Evolutionary conservation across 1,140 invertebrate species (phyloP), one percentile per base, ranked within the genome.

Genomic region (Heliconius eleuchia): DNA sequence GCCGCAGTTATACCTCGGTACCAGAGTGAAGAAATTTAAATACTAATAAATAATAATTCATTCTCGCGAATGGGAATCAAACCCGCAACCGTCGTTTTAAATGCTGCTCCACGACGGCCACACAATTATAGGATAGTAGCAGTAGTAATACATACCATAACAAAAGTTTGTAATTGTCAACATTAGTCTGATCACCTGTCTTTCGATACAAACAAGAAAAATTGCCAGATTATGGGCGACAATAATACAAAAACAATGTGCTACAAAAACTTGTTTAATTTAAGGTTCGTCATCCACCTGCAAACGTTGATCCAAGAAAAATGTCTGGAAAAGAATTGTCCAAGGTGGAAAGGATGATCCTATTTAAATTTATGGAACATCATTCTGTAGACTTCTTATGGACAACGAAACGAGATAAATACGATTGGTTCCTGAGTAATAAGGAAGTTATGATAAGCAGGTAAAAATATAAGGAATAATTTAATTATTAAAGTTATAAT

Each of bases 311-410:
- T 76, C 94, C 95, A 82, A 95, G 88, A 85, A 94, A 90, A 85
- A 85, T 85, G 52, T 85, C 86, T 74, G 89, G 89, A 80, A 93
- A 89, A 85, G 92, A 90, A 76, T 83, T 92, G 18, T 86, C 89
- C 18, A 91, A 91, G 89, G 90, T 92, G 79, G 88, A 96, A 86
- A 93, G 95, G 81, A 95, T 95, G 84, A 96, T 96, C 66, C 95
- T 96, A 85, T 96, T 95, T 4, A 95, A 96, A 80, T 96, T 96
- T 87, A 92, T 97, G 82, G 96, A 96, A 87, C 95, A 97, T 86
- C 96, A 96, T 83, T 96, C 96, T 0, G 96, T 98, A 4, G 97
- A 98, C 85, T 98, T 99, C 83, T 95, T 98, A 66, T 99, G 98
- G 98, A 98, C 97, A 34, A 96, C 97, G 42, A 96, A 97, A 75